Conservation (phyloP, 2,888 invertebrate species). For the Plagiodera versicolora region DNA sequence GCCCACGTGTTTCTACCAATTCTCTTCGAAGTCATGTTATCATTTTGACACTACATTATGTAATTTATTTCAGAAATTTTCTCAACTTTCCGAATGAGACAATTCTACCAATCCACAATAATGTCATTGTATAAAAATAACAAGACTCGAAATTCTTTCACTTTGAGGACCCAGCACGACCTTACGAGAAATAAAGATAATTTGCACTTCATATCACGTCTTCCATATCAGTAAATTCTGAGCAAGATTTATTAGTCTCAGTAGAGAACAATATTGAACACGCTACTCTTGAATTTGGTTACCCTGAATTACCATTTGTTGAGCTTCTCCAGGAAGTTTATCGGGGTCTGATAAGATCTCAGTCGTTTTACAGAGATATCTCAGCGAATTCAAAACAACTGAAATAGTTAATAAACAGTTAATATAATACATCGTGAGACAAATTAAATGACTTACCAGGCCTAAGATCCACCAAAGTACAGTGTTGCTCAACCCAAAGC, state of each 20-base stretch:
- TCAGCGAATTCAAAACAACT: constrained; percentile 91
- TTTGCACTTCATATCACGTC: constrained; percentile 31
- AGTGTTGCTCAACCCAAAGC: constrained; percentile 95
- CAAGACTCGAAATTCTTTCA: background rate
- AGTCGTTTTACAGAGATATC: constrained; percentile 87
- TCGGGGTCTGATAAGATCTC: constrained; percentile 90
- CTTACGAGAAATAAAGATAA: constrained; percentile 21
- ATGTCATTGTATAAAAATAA: constrained; percentile 6
- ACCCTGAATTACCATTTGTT: constrained; percentile 64
- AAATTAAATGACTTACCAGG: constrained; percentile 67
- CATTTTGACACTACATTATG: too few relatives aligned
- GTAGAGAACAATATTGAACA: constrained; percentile 5
- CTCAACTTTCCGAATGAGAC: too few relatives aligned
- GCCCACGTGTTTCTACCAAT: too few relatives aligned
- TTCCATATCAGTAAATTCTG: constrained; percentile 23
- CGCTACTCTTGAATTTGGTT: constrained; percentile 23
- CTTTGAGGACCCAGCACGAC: constrained; percentile 17
- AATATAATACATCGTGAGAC: background rate
- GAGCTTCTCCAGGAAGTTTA: constrained; percentile 86
- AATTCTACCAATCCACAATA: too few relatives aligned
- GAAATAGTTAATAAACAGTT: constrained; percentile 47
- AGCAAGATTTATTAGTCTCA: constrained; percentile 24
- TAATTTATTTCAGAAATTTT: too few relatives aligned
- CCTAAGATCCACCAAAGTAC: constrained; percentile 89
- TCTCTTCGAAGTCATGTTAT: too few relatives aligned